Base-by-base conservation (phyloP, 2,888 invertebrate genomes). In the Cremastobaeus sp. region DNA sequence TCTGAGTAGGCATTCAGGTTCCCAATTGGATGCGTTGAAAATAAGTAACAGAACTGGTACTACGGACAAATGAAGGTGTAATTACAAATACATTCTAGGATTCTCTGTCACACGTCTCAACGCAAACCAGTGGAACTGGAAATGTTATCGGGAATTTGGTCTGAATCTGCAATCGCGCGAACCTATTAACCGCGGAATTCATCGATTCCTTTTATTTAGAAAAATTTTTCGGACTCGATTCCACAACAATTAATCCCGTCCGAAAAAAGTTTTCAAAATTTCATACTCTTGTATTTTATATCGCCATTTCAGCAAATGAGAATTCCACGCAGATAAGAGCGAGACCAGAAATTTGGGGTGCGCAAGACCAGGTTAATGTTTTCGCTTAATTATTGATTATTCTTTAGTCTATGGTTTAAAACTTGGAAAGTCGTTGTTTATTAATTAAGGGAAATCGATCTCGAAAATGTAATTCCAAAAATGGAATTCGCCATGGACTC, bases 1-100 rank as follows among this genome's bases (percentile, higher is more conserved):
- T 60, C 37, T 50, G 52, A 59, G 52, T 47, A 69, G 69, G 60
- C 60, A 69, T 69, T 69, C 60, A 69, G 45, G 20, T 60, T 69
- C 59, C 52, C 50, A 37, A 60, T 62, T 54, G 37, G 43, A 34
- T 54, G 60, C 50, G 54, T 45, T 47, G 60, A 60, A 64, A 64
- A 64, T 64, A 64, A 60, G 60, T 60, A 60, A 60, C 60, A 45
- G 39, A 52, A 68, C 50, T 43, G 18, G 35, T 47, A 20, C 69
- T n/a, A 45, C 39, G 41, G 59, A 68, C 59, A 50, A 69, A 69
- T 69, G 47, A 52, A 69, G 52, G 52, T 32, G 54, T 60, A 69
- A 69, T 60, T 69, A 60, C 52, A 54, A 60, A 69, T n/a, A n/a
- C 52, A 69, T 35, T 59, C 37, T 54, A 52, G 69, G 35, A 45